A percentile compares a stretch with the other conserved stretches of the same genome.
Evolutionary conservation across 2,797 vertebrate genomes (phyloP).

Genomic region (Euthynnus affinis): DNA sequence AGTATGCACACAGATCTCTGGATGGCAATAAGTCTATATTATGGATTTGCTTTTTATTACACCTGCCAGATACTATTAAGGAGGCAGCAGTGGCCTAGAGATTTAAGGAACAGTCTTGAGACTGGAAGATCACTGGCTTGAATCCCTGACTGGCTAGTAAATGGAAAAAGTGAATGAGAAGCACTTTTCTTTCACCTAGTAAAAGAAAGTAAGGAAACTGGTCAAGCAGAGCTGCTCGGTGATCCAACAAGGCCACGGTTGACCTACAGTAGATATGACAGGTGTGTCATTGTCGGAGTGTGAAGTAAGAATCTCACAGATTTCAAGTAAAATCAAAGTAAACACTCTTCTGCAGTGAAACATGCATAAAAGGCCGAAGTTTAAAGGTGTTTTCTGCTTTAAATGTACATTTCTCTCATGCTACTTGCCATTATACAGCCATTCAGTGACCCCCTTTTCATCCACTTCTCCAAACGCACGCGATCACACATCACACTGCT

Average conservation of each 20-base stretch:
- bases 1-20: constrained; percentile 48
- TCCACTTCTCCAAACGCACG: constrained; percentile 48
- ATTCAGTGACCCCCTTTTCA: constrained; percentile 46
- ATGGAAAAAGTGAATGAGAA: constrained; percentile 48
- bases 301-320: background rate
- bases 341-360: constrained; percentile 6
- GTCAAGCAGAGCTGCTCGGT: constrained; percentile 8
- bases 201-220: constrained; percentile 3
- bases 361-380: background rate
- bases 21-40: constrained; percentile 53
- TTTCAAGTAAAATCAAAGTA: constrained; percentile 5
- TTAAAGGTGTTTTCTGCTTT: constrained; percentile 26
- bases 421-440: constrained; percentile 3
- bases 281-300: background rate
- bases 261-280: background rate
- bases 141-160: constrained; percentile 11
- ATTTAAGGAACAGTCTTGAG: constrained; percentile 37
- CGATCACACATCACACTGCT: constrained; percentile 42
- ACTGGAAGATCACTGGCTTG: constrained; percentile 35
- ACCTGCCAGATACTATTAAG: constrained; percentile 68
- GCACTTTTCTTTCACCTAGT: constrained; percentile 15
- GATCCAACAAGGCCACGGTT: background rate
- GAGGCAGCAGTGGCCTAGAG: constrained; percentile 17
- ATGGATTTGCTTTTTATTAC: constrained; percentile 73
- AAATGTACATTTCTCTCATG: constrained; percentile 36